Base-by-base conservation (phyloP, 2,113 vertebrate species). In the Mixornis gularis region DNA sequence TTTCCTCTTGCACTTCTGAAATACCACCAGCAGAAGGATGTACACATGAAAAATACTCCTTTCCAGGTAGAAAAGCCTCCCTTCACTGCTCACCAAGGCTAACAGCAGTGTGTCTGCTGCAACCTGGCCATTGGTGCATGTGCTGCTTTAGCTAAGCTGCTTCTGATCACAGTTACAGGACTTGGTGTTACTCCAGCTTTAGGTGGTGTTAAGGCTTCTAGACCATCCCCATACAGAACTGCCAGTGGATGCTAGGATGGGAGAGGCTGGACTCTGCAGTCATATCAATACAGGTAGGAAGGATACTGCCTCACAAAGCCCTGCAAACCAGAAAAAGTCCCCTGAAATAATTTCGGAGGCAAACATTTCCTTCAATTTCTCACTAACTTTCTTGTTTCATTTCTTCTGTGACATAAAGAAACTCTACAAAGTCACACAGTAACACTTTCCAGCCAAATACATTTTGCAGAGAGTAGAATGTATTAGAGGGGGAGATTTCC, bases 121-220 rank as follows among this genome's bases (percentile, higher is more conserved):
- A 51, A 34, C 32, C 17, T 8, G 30, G 40, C n/a, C 21, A 8
- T 3, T 22, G 26, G 29, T 38, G 17, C 49, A 4, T 0, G 0
- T 32, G 17, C 41, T 66, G 1, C 72, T 68, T 60, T 40, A 51
- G 12, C 73, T 59, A 30, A 91, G 34, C 48, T 49, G 19, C 32
- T 77, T 36, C 68, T 53, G 41, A 19, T 17, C 68, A 18, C 60
- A 38, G 32, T 7, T 44, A 22, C 20, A 46, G 34, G 25, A 40
- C 10, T 3, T 44, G n/a, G 10, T 7, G 4, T 30, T 55, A 26
- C 73, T 58, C 29, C 44, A 49, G 30, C 41, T 64, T 76, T 40
- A 76, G 40, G 27, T 12, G 40, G 24, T 3, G 0, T 51, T 18
- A 10, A 46, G 48, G 56, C 18, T 51, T 91, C 52, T 21, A 32